Evolutionary conservation across 2,113 vertebrate species (phyloP).

Genomic region (Holacanthus passer): DNA sequence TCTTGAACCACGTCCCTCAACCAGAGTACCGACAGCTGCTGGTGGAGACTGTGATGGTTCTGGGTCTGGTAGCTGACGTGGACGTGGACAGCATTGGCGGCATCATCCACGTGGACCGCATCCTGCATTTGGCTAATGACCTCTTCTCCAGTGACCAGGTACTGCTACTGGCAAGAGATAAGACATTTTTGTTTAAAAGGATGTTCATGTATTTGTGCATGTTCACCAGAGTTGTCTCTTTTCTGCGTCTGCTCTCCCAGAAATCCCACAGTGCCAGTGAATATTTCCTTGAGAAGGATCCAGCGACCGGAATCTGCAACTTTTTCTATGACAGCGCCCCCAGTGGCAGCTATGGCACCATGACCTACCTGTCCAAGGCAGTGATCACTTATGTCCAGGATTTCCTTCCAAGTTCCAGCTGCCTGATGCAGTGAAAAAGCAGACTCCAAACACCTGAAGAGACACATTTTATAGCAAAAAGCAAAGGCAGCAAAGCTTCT

Average conservation of each 20-base stretch:
- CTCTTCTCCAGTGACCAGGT: constrained; percentile 96
- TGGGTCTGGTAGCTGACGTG: constrained; percentile 91
- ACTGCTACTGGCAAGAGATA: constrained; percentile 5
- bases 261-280: constrained; percentile 89
- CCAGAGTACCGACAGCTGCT: constrained; percentile 97
- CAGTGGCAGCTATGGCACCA: constrained; percentile 95
- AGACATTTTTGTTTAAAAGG: not conserved
- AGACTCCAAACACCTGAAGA: constrained; percentile 4
- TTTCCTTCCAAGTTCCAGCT: constrained; percentile 92
- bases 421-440: constrained; percentile 89
- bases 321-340: constrained; percentile 98
- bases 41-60: constrained; percentile 94
- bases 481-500: constrained; percentile 24
- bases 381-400: constrained; percentile 91
- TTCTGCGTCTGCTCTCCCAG: constrained; percentile 76
- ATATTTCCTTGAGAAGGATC: constrained; percentile 91
- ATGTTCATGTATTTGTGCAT: not conserved
- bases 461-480: not conserved
- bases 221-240: not conserved
- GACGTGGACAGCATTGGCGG: constrained; percentile 93
- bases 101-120: constrained; percentile 90
- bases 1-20: constrained; percentile 96
- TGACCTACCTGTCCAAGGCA: constrained; percentile 98
- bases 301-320: constrained; percentile 94
- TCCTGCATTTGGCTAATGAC: constrained; percentile 94